phyloP scores from a whole-genome alignment of 2,888 invertebrate species.

The Trichacis sp. region DNA sequence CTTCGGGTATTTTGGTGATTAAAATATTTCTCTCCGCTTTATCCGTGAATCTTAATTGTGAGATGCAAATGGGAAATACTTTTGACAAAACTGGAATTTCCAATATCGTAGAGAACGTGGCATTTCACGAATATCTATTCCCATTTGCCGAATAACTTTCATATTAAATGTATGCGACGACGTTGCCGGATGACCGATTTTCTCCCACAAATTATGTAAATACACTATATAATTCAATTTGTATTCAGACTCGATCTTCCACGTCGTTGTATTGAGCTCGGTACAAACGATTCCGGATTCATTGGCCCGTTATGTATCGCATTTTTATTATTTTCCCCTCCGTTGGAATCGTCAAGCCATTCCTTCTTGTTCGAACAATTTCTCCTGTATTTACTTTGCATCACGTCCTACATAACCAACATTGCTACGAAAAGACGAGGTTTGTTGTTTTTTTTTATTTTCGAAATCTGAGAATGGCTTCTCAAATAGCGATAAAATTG shows the following conservation, averaged over 20 bases:
- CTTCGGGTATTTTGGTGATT: no score
- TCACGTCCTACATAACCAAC: neutral
- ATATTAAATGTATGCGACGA: neutral
- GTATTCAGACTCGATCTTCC: neutral
- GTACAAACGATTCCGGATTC: neutral
- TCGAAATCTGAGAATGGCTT: constrained; percentile 2
- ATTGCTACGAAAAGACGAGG: neutral
- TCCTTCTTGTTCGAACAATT: neutral
- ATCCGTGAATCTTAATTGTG: neutral
- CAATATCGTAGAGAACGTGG: neutral
- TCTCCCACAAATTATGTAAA: constrained; percentile 1
- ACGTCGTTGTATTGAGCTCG: neutral
- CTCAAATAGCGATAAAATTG: constrained; percentile 4
- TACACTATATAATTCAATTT: neutral
- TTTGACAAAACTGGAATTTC: neutral
- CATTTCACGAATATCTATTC: no score
- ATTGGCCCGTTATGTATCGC: constrained; percentile 2
- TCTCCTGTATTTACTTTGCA: neutral
- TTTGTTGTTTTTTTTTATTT: no score
- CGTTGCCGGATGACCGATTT: constrained; percentile 1
- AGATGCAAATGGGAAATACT: neutral
- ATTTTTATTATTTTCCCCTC: neutral
- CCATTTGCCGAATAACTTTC: neutral
- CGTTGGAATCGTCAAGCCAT: constrained; percentile 1
- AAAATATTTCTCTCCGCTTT: no score